Conservation (phyloP, 2,113 vertebrate species). For the Baryphthengus martii region DNA sequence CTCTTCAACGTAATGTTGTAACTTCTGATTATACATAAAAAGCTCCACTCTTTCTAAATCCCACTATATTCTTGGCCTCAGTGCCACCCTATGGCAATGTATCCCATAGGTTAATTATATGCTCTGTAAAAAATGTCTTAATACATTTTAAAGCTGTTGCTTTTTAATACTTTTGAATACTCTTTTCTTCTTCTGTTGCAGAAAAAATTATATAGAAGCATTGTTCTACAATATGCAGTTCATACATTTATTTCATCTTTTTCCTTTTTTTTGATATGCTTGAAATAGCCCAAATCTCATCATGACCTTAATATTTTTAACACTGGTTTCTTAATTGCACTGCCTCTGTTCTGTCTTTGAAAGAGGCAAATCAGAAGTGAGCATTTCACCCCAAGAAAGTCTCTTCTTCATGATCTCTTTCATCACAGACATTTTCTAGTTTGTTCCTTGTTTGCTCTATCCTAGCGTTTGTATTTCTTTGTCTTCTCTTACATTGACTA, state of each 20-base stretch:
- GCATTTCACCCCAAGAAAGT: background rate
- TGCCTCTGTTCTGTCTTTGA: background rate
- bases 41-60: background rate
- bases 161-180: background rate
- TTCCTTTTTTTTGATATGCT: background rate
- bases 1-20: background rate
- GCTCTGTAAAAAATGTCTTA: constrained; percentile 2
- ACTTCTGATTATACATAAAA: constrained; percentile 17
- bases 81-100: background rate
- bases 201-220: background rate
- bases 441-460: background rate
- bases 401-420: background rate
- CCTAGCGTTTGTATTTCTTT: background rate
- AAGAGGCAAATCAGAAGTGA: background rate
- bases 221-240: background rate
- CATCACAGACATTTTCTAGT: background rate
- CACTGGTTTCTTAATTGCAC: background rate
- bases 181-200: background rate
- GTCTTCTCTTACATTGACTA: background rate
- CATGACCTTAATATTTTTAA: background rate
- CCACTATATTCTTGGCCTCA: background rate
- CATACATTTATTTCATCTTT: background rate
- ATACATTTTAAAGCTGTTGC: background rate
- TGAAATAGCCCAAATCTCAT: background rate
- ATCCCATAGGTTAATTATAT: background rate